Conservation (phyloP, 1,140 invertebrate species). For the Eueides isabella region DNA sequence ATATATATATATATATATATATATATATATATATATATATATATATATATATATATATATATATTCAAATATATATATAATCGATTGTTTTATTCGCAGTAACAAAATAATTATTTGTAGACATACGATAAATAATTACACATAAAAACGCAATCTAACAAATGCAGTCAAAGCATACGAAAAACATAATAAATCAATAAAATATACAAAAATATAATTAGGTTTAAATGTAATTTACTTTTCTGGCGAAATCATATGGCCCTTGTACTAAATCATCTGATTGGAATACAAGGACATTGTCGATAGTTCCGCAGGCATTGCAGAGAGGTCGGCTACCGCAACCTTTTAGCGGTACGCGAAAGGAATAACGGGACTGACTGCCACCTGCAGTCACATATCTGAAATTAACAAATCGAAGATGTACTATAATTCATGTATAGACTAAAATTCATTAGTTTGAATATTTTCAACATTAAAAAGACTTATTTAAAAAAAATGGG, state of each 20-base stretch:
- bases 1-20: too few species aligned
- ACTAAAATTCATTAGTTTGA: background rate
- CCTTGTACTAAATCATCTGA: constrained; percentile 85
- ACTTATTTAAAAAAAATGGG: too few species aligned
- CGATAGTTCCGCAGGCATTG: constrained; percentile 83
- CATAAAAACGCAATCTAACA: too few species aligned
- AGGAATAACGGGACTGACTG: constrained; percentile 81
- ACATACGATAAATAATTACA: background rate
- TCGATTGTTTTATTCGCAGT: too few species aligned
- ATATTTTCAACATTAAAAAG: too few species aligned
- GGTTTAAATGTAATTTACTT: constrained; percentile 53
- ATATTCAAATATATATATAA: background rate
- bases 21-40: too few species aligned
- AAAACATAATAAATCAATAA: background rate
- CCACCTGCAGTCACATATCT: constrained; percentile 85
- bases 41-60: too few species aligned
- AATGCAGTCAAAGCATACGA: background rate
- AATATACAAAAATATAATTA: background rate
- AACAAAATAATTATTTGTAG: too few species aligned
- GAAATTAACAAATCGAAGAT: background rate
- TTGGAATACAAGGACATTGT: constrained; percentile 86
- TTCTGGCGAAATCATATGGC: constrained; percentile 69
- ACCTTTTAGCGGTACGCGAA: constrained; percentile 84
- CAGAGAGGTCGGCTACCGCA: constrained; percentile 85
- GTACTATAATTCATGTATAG: too few species aligned